Percentiles rank a stretch among this genome's conserved stretches.
Evolutionary conservation across 1,140 invertebrate species (phyloP).

Genomic region (Halotydeus destructor): DNA sequence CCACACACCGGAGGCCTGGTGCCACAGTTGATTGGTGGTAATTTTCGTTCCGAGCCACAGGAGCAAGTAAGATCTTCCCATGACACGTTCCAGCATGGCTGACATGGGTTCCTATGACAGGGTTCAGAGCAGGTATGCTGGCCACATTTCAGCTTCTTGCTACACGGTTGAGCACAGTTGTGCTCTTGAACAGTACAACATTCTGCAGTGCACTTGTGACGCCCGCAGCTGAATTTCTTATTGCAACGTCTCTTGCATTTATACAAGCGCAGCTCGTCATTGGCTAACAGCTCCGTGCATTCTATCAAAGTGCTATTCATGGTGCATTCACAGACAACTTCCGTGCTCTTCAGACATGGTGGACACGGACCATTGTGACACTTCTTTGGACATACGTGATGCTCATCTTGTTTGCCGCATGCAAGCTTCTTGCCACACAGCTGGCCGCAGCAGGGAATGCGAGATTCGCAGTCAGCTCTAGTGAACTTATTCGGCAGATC

Average conservation of each 20-base stretch:
- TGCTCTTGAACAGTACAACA: constrained; percentile 74
- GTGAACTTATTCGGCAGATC: constrained; percentile 18
- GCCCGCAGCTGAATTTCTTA: constrained; percentile 62
- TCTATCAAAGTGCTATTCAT: constrained; percentile 55
- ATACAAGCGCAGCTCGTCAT: constrained; percentile 39
- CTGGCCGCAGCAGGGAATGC: constrained; percentile 60
- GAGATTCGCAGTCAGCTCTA: constrained; percentile 49
- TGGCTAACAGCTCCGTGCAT: constrained; percentile 45
- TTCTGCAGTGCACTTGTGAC: constrained; percentile 63
- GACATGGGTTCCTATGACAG: constrained; percentile 73
- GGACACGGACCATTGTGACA: constrained; percentile 70
- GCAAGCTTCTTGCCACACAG: constrained; percentile 49
- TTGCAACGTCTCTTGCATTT: constrained; percentile 68
- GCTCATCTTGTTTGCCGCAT: constrained; percentile 50
- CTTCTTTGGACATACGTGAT: constrained; percentile 43
- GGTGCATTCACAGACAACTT: constrained; percentile 73
- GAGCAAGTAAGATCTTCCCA: constrained; percentile 81
- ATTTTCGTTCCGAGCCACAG: constrained; percentile 61
- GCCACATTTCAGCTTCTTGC: constrained; percentile 43
- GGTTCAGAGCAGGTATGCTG: constrained; percentile 63
- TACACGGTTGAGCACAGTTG: constrained; percentile 58
- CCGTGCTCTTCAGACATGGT: constrained; percentile 49
- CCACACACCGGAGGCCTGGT: constrained; percentile 55
- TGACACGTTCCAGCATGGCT: constrained; percentile 52
- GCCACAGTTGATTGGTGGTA: constrained; percentile 77